Percentiles rank a stretch among this genome's conserved stretches.
phyloP scores from a whole-genome alignment of 2,113 vertebrate genomes.

The Lonchura striata region DNA sequence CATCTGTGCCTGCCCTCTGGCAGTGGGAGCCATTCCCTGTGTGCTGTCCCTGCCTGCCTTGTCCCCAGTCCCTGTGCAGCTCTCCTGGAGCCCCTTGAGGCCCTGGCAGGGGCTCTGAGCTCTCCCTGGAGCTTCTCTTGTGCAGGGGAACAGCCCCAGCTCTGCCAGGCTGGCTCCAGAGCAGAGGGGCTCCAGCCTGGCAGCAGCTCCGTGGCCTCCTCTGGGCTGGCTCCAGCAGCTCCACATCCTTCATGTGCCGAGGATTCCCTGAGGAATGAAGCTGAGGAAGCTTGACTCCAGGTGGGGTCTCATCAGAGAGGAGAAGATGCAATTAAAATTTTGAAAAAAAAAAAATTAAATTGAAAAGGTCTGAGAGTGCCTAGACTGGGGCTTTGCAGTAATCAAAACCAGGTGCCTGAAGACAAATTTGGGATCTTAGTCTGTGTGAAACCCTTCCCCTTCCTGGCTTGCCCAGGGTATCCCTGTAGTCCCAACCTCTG shows the following conservation, averaged over 20 bases:
- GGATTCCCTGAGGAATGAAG: neutral
- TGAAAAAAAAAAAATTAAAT: neutral
- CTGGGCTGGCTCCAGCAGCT: neutral
- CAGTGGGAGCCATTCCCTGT: neutral
- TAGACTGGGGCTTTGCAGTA: accelerated
- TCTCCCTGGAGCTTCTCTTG: too few species aligned
- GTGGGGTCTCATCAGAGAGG: accelerated
- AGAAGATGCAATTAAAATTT: accelerated
- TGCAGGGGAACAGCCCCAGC: neutral
- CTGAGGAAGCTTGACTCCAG: neutral
- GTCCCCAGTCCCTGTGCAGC: neutral
- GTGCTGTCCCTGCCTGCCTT: neutral
- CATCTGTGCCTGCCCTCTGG: neutral
- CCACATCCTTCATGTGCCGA: accelerated
- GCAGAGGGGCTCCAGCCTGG: neutral
- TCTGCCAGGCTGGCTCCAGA: neutral
- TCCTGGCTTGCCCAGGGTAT: neutral
- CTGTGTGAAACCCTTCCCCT: neutral
- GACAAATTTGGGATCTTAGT: neutral
- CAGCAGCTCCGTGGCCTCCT: neutral
- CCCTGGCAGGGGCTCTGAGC: neutral
- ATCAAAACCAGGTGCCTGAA: neutral
- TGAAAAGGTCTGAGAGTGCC: neutral
- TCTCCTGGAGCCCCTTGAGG: neutral
- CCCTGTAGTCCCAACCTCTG: neutral